Conservation (phyloP, 2,113 vertebrate species). For the Terrapene triunguis region DNA sequence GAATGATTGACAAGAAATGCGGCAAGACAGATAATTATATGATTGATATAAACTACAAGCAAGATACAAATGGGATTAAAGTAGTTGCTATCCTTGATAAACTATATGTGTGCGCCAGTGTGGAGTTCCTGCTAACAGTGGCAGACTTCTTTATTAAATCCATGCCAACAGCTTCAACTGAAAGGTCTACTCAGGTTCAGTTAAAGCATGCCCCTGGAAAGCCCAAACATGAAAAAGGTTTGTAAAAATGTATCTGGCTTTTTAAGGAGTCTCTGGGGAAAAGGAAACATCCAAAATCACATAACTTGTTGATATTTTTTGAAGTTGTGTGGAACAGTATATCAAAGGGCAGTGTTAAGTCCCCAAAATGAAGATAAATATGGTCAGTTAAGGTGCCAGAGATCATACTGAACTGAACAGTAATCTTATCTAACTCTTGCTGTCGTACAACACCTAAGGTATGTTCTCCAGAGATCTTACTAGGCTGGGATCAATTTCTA, state of each 20-base stretch:
- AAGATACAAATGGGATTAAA: constrained; percentile 76
- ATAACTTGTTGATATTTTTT: not conserved
- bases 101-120: constrained; percentile 93
- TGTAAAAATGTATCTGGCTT: constrained; percentile 21
- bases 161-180: constrained; percentile 68
- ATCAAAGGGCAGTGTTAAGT: not conserved
- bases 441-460: not conserved
- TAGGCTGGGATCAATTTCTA: not conserved
- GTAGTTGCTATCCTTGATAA: constrained; percentile 89
- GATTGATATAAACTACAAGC: constrained; percentile 89
- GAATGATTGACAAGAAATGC: constrained; percentile 91
- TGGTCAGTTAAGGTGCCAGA: not conserved
- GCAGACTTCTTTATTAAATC: constrained; percentile 95
- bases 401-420: not conserved
- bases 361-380: not conserved
- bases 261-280: not conserved
- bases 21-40: constrained; percentile 80
- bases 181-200: constrained; percentile 79
- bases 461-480: not conserved
- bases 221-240: constrained; percentile 76
- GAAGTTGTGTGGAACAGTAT: not conserved
- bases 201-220: constrained; percentile 78
- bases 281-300: not conserved
- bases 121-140: constrained; percentile 95
- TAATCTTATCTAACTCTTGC: not conserved